Base-by-base conservation (phyloP, 2,797 vertebrate genomes). In the Semotilus atromaculatus region DNA sequence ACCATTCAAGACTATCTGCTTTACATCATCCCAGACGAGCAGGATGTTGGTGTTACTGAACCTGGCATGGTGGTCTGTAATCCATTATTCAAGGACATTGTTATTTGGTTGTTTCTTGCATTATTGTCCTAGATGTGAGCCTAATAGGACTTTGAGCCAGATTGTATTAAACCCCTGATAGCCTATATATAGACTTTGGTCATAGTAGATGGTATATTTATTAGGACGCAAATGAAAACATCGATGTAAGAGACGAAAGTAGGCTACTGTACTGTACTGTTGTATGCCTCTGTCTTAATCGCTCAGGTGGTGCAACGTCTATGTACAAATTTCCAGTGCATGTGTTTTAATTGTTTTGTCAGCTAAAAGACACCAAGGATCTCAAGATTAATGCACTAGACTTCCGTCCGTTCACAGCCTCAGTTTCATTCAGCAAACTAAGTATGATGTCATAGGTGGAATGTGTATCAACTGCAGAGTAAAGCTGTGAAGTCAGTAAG, bases 1-100 rank as follows among this genome's bases (percentile, higher is more conserved):
- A 82, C 21, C 58, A 51, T 74, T 74, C 29, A 74, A 66, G 43
- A 64, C 58, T 66, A 51, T 82, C 81, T 82, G 81, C 55, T 82
- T 82, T 66, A 74, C 58, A 64, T 82, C 81, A 82, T 74, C 40
- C 29, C 31, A 38, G 71, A 73, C 3, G 1, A 51, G 40, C 58
- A 82, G 81, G 81, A 74, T 82, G 81, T 82, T 51, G 71, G 80
- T 62, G 38, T 82, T 48, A 73, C 29, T 10, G 13, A 82, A 43
- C 26, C 68, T 82, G 80, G 38, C 80, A 82, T 73, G 80, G 80
- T 82, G 80, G 80, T 82, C 80, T 82, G 40, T 62, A 73, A 74
- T 74, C 71, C 43, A 82, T 82, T 64, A 79, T 82, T n/a, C 16
- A 58, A 62, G 26, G 80, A 70, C 51, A 58, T 18, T 80, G 51